These are phyloP conservation scores for Scaptodrosophila lebanonensis DNA, from an alignment of 1,140 invertebrate genomes.

Conservation along the genomic window DNA sequence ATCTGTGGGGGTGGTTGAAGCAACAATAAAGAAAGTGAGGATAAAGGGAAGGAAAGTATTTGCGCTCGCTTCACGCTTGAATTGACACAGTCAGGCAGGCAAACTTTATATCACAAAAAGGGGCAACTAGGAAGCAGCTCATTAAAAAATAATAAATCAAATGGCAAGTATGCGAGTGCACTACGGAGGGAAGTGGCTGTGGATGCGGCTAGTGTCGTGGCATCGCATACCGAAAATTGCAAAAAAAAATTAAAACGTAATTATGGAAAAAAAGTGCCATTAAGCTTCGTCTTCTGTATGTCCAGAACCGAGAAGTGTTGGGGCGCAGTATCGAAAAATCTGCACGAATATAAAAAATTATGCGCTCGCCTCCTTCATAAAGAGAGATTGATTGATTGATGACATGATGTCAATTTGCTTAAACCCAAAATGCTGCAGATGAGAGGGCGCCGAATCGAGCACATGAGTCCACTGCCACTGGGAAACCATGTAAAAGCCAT, in stretches of 20 bases:
- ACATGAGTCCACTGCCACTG: no score
- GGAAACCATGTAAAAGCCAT: no score
- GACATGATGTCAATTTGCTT: slow-evolving; percentile 67
- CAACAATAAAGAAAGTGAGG: no score
- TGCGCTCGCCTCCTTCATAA: slow-evolving; percentile 33
- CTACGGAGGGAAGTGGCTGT: no score
- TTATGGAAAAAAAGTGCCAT: slow-evolving; percentile 7
- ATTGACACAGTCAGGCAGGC: slow-evolving; percentile 14
- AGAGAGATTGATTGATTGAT: slow-evolving; percentile 60
- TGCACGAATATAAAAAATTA: slow-evolving; percentile 55
- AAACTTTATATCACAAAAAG: not conserved
- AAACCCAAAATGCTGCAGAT: slow-evolving; percentile 1
- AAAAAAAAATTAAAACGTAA: slow-evolving; percentile 9
- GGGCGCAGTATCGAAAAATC: slow-evolving; percentile 15
- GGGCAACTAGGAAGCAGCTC: slow-evolving; percentile 24
- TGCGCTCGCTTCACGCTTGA: slow-evolving; percentile 27
- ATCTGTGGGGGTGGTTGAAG: no score
- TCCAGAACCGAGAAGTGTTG: no score
- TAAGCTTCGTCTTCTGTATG: no score
- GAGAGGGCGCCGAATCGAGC: no score
- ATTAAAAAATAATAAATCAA: slow-evolving; percentile 73
- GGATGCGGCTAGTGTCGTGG: not conserved
- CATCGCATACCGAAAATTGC: slow-evolving; percentile 42
- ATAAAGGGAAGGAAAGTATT: slow-evolving; percentile 6
- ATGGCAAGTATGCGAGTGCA: slow-evolving; percentile 2